phyloP scores from a whole-genome alignment of 2,113 vertebrate genomes.

The Vombatus ursinus region DNA sequence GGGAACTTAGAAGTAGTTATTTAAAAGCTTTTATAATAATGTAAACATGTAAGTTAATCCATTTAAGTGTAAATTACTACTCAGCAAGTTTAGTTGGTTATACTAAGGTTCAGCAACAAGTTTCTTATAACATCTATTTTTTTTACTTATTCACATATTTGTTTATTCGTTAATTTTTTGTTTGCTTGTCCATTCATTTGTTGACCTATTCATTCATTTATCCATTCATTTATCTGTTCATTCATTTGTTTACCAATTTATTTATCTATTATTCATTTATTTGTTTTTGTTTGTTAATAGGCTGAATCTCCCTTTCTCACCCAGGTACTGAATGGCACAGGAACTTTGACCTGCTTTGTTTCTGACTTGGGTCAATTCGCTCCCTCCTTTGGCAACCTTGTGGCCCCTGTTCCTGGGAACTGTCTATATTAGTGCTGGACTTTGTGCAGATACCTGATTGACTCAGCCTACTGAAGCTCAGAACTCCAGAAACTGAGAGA shows the following conservation, averaged over 20 bases:
- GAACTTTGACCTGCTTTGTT: neutral
- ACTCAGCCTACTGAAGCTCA: neutral
- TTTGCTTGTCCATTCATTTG: neutral
- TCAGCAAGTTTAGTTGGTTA: neutral
- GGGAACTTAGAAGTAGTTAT: neutral
- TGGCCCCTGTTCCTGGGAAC: neutral
- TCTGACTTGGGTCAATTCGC: neutral
- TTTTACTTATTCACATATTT: neutral
- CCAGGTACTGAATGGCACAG: neutral
- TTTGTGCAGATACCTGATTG: neutral
- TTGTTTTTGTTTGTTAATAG: neutral
- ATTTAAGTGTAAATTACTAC: neutral
- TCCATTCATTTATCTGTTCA: too few relatives aligned
- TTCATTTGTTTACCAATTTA: neutral
- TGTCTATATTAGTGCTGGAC: neutral
- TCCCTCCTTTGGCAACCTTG: neutral
- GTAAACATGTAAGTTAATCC: neutral
- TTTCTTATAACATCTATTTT: neutral
- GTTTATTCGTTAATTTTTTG: neutral
- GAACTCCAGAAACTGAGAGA: neutral
- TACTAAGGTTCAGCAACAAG: neutral
- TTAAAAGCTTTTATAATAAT: neutral
- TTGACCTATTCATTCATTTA: neutral
- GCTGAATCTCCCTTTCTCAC: neutral
- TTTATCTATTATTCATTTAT: neutral